Evolutionary conservation across 1,140 invertebrate genomes (phyloP).

Genomic region (Streblospio benedicti): DNA sequence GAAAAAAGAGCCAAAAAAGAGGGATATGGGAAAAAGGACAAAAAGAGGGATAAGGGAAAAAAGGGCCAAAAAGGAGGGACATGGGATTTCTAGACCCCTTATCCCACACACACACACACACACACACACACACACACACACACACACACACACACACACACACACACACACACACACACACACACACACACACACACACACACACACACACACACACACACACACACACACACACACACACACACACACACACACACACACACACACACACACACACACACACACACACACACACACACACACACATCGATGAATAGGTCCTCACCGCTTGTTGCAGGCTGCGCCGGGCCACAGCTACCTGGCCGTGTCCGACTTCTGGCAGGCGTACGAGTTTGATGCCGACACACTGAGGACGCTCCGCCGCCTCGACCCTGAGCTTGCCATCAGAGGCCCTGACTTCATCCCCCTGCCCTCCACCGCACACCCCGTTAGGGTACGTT

Average conservation of each 20-base stretch:
- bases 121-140: slow-evolving; percentile 4
- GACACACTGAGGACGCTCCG: slow-evolving; percentile 23
- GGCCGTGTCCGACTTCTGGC: slow-evolving; percentile 35
- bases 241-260: slow-evolving; percentile 4
- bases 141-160: slow-evolving; percentile 4
- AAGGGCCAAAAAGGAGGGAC: background rate
- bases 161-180: slow-evolving; percentile 4
- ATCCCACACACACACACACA: slow-evolving; percentile 1
- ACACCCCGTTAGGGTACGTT: slow-evolving; percentile 34
- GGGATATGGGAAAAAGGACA: background rate
- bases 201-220: slow-evolving; percentile 4
- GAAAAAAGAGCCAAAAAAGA: too few species aligned
- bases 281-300: slow-evolving; percentile 4
- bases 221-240: slow-evolving; percentile 4
- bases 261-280: background rate
- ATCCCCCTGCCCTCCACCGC: slow-evolving; percentile 8
- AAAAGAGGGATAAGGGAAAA: slow-evolving; percentile 1
- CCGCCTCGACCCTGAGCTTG: slow-evolving; percentile 11
- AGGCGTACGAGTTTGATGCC: slow-evolving; percentile 28
- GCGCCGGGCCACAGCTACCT: slow-evolving; percentile 5
- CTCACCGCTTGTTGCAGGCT: too few species aligned
- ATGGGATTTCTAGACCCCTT: background rate
- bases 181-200: slow-evolving; percentile 4
- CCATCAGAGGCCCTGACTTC: background rate
- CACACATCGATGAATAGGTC: background rate